Evolutionary conservation across 2,113 vertebrate species (phyloP), one percentile per base, ranked within the genome.

Genomic region (Pelodiscus sinensis): DNA sequence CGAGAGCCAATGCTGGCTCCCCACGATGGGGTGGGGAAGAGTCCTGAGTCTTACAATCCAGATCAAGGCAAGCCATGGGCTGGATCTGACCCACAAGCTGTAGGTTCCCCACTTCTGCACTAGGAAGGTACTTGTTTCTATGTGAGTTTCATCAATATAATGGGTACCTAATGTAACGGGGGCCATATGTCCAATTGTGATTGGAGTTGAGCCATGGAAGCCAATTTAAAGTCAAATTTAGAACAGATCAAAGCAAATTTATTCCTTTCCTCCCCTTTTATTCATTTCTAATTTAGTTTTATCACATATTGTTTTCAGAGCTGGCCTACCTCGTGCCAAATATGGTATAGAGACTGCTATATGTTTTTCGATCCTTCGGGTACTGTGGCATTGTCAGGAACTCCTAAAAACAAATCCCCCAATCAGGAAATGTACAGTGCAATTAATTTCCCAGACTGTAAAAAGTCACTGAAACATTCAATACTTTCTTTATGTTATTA

Each of bases 301-400:
- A 86, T 25, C 50, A 78, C n/a, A 71, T 4, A 29, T 11, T 22
- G 24, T n/a, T 22, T 85, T 80, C 80, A 27, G 8, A 9, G 86
- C 89, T 90, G 11, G 1, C 97, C 84, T 96, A 98, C 98, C 98
- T 98, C 86, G 97, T 97, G 5, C 98, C 98, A 84, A 98, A 98
- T 8, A 98, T 56, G 1, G 85, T 97, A 95, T 79, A 97, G 21
- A 98, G 65, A 4, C 25, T 95, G 0, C 95, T 44, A 3, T 98
- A 98, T 55, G 97, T 89, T 2, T 35, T 84, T 2, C 54, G 93
- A 92, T 98, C 98, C 96, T 98, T 98, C 60, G 95, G 97, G 93
- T 98, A 97, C 79, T 98, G 94, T 62, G 98, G 96, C 8, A 97
- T 98, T 98, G 97, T 98, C 97, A 98, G 95, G 96, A 98, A 97